These are phyloP conservation scores for Trachelus troglodyta DNA, from an alignment of 2,888 invertebrate genomes.

Conservation along the genomic window DNA sequence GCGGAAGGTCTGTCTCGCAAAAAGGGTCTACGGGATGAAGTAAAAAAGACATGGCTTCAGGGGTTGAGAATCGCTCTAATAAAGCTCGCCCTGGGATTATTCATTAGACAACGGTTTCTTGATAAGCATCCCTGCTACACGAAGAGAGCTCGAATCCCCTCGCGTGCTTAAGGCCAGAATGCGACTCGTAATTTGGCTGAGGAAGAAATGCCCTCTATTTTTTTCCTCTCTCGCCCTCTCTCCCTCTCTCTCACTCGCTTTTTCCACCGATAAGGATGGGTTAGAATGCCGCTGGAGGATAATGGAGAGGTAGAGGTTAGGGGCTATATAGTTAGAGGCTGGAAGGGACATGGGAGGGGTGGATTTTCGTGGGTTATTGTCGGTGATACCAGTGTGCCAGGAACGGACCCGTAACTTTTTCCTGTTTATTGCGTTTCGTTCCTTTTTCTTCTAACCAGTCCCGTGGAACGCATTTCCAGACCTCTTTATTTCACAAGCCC, in stretches of 20 bases:
- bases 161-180: conserved; percentile 6
- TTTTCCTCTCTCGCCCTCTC: not conserved
- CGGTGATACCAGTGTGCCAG: conserved; percentile 19
- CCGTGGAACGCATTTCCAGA: not conserved
- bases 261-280: not conserved
- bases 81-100: conserved; percentile 19
- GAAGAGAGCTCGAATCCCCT: not conserved
- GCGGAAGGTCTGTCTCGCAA: conserved; percentile 1
- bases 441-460: not conserved
- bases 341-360: not conserved
- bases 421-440: conserved; percentile 4
- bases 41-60: not conserved
- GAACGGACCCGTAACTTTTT: conserved; percentile 4
- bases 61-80: conserved; percentile 11
- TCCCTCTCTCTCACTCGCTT: not conserved
- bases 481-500: not conserved
- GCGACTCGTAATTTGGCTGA: conserved; percentile 18
- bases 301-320: not conserved
- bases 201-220: conserved; percentile 18
- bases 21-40: not conserved
- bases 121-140: conserved; percentile 13
- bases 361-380: conserved; percentile 16
- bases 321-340: not conserved
- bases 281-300: not conserved
- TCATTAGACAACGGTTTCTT: conserved; percentile 16